These are phyloP conservation scores for Hyposmocoma kahamanoa DNA, from an alignment of 1,140 invertebrate genomes.

Conservation along the genomic window DNA sequence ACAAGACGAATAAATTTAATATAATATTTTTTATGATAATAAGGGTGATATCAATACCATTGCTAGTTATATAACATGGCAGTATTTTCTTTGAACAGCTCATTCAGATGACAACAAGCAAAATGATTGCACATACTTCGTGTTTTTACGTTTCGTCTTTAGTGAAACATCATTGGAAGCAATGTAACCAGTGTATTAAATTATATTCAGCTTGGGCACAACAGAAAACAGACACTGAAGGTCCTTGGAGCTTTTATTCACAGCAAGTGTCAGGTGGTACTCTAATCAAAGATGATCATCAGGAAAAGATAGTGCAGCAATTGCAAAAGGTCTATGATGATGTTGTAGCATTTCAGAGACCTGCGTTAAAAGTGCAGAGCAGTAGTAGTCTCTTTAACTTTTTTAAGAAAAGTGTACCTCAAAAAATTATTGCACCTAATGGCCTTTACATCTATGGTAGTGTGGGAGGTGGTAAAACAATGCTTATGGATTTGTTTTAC, in stretches of 20 bases:
- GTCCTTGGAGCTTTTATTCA: conserved; percentile 73
- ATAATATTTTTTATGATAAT: no score
- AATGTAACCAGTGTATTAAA: conserved; percentile 39
- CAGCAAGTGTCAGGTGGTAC: conserved; percentile 76
- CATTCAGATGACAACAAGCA: conserved; percentile 25
- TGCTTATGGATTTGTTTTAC: conserved; percentile 99
- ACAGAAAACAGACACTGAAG: conserved; percentile 29
- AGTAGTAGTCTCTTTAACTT: conserved; percentile 56
- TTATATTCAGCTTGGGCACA: conserved; percentile 44
- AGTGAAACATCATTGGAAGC: conserved; percentile 31
- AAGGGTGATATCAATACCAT: not conserved
- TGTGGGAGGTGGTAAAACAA: conserved; percentile 97
- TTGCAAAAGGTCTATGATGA: conserved; percentile 82
- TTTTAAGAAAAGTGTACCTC: conserved; percentile 62
- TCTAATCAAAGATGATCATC: conserved; percentile 78
- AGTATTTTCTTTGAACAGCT: conserved; percentile 13
- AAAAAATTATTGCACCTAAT: conserved; percentile 75
- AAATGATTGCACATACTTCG: conserved; percentile 42
- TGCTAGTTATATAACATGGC: not conserved
- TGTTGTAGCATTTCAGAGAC: conserved; percentile 75
- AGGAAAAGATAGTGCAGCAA: conserved; percentile 78
- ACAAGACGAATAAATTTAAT: not conserved
- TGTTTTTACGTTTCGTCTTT: conserved; percentile 27
- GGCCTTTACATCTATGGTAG: conserved; percentile 90
- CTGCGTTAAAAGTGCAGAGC: conserved; percentile 60